Evolutionary conservation across 2,797 vertebrate genomes (phyloP), one percentile per base, ranked within the genome.

Genomic region (Columba guinea): DNA sequence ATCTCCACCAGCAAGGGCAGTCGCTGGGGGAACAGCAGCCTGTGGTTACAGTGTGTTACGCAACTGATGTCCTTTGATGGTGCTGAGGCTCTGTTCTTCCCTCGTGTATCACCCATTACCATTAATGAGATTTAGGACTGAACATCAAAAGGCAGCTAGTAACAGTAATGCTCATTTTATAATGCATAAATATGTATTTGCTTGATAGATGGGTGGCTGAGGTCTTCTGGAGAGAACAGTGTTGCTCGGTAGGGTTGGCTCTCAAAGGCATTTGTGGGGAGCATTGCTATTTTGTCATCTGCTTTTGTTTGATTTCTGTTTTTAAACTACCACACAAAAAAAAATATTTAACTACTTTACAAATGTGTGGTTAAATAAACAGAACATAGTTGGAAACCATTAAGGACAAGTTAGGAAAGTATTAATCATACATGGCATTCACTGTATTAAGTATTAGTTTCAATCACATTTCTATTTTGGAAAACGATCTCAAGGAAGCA

Each of bases 1-100:
- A 81, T 20, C 37, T 65, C n/a, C 15, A 5, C 44, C 59, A 10
- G 10, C 23, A 32, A 17, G 71, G 24, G 65, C 52, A 28, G 44
- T 2, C 4, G 11, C 51, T 53, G 49, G 39, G 80, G 69, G 53
- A 70, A 2, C 11, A 39, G 35, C 69, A 46, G 46, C 73, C 73
- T 24, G 0, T 8, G 2, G 1, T 41, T n/a, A 1, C 23, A 26
- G 28, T 5, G 6, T 74, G 23, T 34, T 41, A 63, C 37, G 8
- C 26, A 63, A 0, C n/a, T 15, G 34, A 14, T 44, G 67, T 9
- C 64, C 86, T 90, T 53, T 30, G 59, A 41, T 71, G 70, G 21
- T 76, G 53, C 67, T 76, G 70, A 59, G 84, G 81, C 80, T 59
- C 84, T 94, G 8, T 11, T 85, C 46, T 23, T 35, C 86, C 79